phyloP scores from a whole-genome alignment of 2,113 vertebrate species.

The Scartelaos histophorus region DNA sequence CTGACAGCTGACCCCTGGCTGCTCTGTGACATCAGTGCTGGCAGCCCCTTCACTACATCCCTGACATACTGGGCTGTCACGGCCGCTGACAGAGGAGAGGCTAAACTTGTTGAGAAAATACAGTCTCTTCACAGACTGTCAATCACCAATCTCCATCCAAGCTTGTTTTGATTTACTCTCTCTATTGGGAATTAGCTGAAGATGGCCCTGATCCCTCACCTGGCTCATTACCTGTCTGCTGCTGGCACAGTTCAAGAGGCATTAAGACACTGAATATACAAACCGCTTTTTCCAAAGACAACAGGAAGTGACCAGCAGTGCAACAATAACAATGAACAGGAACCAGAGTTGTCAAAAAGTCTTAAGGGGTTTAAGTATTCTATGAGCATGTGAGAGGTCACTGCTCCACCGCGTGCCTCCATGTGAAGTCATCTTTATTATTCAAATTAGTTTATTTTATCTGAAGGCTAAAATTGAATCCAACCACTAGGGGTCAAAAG shows the following conservation, averaged over 20 bases:
- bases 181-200: constrained; percentile 61
- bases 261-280: constrained; percentile 54
- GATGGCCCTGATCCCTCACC: constrained; percentile 51
- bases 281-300: constrained; percentile 26
- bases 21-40: constrained; percentile 65
- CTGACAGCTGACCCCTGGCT: constrained; percentile 65
- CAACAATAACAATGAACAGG: constrained; percentile 42
- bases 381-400: not conserved
- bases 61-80: constrained; percentile 71
- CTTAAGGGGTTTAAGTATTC: constrained; percentile 8
- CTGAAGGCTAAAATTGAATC: too few species aligned
- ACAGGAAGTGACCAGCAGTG: constrained; percentile 25
- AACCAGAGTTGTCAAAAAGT: constrained; percentile 44
- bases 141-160: constrained; percentile 55
- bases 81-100: constrained; percentile 61
- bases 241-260: constrained; percentile 51
- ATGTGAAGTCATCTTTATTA: not conserved
- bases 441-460: too few species aligned
- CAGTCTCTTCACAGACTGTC: constrained; percentile 60
- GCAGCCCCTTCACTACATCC: constrained; percentile 52
- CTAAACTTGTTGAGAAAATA: constrained; percentile 69
- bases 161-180: constrained; percentile 14
- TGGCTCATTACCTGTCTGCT: constrained; percentile 47
- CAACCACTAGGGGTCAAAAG: not conserved
- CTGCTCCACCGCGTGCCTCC: not conserved